phyloP scores from a whole-genome alignment of 2,888 invertebrate species.

The Phalera bucephala region DNA sequence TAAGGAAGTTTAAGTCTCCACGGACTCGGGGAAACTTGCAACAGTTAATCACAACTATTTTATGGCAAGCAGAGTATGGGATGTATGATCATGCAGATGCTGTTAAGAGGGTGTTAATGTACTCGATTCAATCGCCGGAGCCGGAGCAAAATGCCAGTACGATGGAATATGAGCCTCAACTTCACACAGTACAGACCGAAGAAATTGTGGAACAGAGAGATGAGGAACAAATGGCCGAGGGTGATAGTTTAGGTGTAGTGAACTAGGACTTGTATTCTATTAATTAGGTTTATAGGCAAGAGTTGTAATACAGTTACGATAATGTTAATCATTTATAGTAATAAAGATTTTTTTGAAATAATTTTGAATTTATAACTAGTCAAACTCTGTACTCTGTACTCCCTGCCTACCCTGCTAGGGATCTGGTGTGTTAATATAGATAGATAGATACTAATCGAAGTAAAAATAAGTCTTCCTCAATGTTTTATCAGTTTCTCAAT shows the following conservation, averaged over 20 bases:
- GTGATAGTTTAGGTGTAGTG: slow-evolving; percentile 17
- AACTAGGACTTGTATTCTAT: no score
- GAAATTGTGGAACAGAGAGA: slow-evolving; percentile 28
- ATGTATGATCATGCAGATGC: slow-evolving; percentile 66
- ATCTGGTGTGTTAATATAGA: no score
- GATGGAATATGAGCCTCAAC: slow-evolving; percentile 23
- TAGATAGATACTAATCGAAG: no score
- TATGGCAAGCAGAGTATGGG: slow-evolving; percentile 76
- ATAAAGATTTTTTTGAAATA: no score
- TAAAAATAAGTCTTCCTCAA: no score
- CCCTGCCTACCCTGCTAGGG: no score
- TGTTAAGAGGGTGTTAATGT: slow-evolving; percentile 62
- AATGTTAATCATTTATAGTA: no score
- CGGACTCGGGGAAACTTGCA: slow-evolving; percentile 67
- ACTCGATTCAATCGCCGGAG: slow-evolving; percentile 39
- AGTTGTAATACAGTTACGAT: no score
- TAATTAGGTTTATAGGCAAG: background rate
- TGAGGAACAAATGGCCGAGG: slow-evolving; percentile 28
- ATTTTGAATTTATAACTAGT: no score
- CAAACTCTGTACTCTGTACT: no score
- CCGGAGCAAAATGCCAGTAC: slow-evolving; percentile 5
- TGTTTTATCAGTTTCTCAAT: no score
- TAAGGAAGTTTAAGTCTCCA: slow-evolving; percentile 60
- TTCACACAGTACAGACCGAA: slow-evolving; percentile 23
- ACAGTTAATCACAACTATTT: slow-evolving; percentile 69